Base-by-base conservation (phyloP, 2,113 vertebrate species). In the Chloebia gouldiae region DNA sequence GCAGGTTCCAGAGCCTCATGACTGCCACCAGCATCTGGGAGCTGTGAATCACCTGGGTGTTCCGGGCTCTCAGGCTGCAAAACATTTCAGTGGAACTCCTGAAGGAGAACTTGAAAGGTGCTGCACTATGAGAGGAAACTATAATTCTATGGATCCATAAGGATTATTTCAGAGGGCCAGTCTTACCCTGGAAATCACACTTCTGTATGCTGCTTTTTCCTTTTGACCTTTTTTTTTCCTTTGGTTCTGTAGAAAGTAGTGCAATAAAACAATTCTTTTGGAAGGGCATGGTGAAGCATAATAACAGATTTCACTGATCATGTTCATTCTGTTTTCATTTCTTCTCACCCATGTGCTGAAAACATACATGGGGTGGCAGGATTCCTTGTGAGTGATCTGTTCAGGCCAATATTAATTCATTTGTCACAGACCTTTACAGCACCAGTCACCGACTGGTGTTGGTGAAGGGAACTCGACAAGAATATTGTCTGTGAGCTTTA, bases 1-100 rank as follows among this genome's bases (percentile, higher is more conserved):
- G 0, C 0, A 0, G n/a, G 5, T 42, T 85, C 31, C 70, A 61
- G 30, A 56, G 25, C 56, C 33, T 44, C 45, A 40, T 71, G 63
- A 72, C 53, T 71, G 37, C 89, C 33, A 33, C 53, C 61, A 70
- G 20, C 54, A 66, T 57, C 45, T 50, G 16, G 11, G 45, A 76
- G 30, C 76, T 73, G 47, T 64, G 64, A 70, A 51, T 51, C 31
- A 11, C 13, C 15, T 22, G 27, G 2, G 21, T 72, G 44, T 27
- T 39, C 30, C 22, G 23, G 50, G 49, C n/a, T 79, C 45, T 83
- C 11, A 18, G 50, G 39, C 60, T 86, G 51, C 39, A 75, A 42
- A 64, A 40, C 7, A 6, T 42, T 75, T 47, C 30, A 20, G 12
- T 13, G 45, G 53, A 69, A 39, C 42, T 66, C 24, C 65, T 71